Conservation (phyloP, 35 echinoderm and acorn worm genomes). For the Stichopus chloronotus region DNA sequence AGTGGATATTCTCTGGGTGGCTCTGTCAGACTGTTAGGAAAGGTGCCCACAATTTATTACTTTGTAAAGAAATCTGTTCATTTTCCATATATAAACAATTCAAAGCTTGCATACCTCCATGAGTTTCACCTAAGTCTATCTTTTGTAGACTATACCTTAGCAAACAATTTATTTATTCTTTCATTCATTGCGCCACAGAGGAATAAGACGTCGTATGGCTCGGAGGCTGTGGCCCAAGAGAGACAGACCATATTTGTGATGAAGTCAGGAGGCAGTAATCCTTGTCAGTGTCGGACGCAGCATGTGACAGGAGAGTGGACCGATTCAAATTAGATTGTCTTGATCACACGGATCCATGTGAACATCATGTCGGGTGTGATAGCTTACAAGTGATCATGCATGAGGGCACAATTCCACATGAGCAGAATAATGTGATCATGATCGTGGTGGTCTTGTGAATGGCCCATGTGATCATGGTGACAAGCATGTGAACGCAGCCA, state of each 20-base stretch:
- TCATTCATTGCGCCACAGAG: background rate
- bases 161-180: background rate
- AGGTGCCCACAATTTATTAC: too few relatives aligned
- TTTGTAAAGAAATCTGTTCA: too few relatives aligned
- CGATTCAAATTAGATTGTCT: background rate
- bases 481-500: too few relatives aligned
- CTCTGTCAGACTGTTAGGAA: too few relatives aligned
- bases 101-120: too few relatives aligned
- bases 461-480: too few relatives aligned
- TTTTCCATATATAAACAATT: too few relatives aligned
- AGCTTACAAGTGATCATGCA: background rate
- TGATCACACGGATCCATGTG: background rate
- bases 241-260: conserved; percentile 23
- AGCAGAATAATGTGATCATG: background rate
- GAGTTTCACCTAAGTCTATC: too few relatives aligned
- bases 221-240: background rate
- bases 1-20: too few relatives aligned
- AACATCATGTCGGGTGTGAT: background rate
- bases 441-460: too few relatives aligned
- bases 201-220: conserved; percentile 13
- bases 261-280: background rate
- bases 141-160: too few relatives aligned
- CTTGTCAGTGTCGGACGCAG: too few relatives aligned
- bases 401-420: background rate
- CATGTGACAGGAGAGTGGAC: background rate